phyloP scores from a whole-genome alignment of 2,797 vertebrate species.

The Erpetoichthys calabaricus region DNA sequence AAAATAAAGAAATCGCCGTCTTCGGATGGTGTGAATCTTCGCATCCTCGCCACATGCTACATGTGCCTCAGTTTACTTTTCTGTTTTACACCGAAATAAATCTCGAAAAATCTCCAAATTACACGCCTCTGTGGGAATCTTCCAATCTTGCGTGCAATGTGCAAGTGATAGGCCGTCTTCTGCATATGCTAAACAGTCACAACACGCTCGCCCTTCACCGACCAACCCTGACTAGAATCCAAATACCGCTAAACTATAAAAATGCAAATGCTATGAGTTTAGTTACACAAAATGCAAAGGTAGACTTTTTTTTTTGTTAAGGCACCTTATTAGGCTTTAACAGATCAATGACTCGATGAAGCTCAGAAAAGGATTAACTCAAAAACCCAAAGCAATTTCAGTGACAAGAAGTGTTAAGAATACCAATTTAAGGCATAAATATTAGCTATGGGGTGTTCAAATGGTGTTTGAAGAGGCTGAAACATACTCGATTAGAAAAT shows the following conservation, averaged over 20 bases:
- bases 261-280: conserved; percentile 23
- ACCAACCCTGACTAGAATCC: conserved; percentile 12
- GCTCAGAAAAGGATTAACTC: conserved; percentile 57
- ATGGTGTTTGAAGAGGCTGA: conserved; percentile 19
- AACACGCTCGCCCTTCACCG: too few relatives aligned
- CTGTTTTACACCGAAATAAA: too few relatives aligned
- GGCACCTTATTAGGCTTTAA: conserved; percentile 39
- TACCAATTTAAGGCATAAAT: conserved; percentile 15
- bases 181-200: too few relatives aligned
- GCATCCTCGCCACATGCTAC: too few relatives aligned
- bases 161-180: too few relatives aligned
- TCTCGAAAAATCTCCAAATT: too few relatives aligned
- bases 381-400: conserved; percentile 22
- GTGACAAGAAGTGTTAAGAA: conserved; percentile 21
- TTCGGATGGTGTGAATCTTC: too few relatives aligned
- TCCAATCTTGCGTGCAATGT: too few relatives aligned
- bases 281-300: conserved; percentile 18
- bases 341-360: conserved; percentile 54
- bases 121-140: too few relatives aligned
- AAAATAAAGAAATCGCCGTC: too few relatives aligned
- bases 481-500: conserved; percentile 27
- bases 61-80: too few relatives aligned
- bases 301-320: conserved; percentile 41
- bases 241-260: conserved; percentile 21
- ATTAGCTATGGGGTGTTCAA: conserved; percentile 15